Conservation (phyloP, 2,797 vertebrate genomes). For the Apogon hyalosoma region DNA sequence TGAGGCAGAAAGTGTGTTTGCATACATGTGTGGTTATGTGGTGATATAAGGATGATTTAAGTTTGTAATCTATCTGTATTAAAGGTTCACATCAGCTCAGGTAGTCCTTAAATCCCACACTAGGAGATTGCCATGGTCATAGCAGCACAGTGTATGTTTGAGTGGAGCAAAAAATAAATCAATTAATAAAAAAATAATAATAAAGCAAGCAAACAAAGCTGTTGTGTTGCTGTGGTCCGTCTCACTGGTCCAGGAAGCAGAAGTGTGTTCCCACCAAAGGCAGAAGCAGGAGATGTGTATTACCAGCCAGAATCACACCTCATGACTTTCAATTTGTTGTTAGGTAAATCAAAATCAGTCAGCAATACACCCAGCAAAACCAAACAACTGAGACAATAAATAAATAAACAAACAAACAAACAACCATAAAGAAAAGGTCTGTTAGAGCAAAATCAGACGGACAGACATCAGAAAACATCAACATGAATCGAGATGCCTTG, state of each 20-base stretch:
- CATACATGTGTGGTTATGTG: conserved; percentile 18
- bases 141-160: conserved; percentile 56
- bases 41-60: conserved; percentile 5
- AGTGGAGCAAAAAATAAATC: conserved; percentile 51
- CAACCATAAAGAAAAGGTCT: conserved; percentile 30
- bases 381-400: conserved; percentile 7
- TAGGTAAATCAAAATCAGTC: conserved; percentile 58
- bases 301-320: conserved; percentile 36
- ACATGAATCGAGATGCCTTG: conserved; percentile 31
- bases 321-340: conserved; percentile 41
- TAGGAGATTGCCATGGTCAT: conserved; percentile 73
- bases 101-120: conserved; percentile 47
- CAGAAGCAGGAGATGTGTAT: conserved; percentile 33
- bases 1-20: conserved; percentile 21
- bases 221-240: conserved; percentile 49
- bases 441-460: conserved; percentile 55
- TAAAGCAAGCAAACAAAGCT: conserved; percentile 70
- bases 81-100: conserved; percentile 41
- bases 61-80: conserved; percentile 35
- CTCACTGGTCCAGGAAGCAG: conserved; percentile 42
- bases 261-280: conserved; percentile 26
- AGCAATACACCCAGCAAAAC: conserved; percentile 54
- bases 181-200: conserved; percentile 23
- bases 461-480: conserved; percentile 21
- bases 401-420: not conserved